These are phyloP conservation scores for Meriones psammophilus DNA, from an alignment of 2,797 vertebrate species.

Conservation along the genomic window DNA sequence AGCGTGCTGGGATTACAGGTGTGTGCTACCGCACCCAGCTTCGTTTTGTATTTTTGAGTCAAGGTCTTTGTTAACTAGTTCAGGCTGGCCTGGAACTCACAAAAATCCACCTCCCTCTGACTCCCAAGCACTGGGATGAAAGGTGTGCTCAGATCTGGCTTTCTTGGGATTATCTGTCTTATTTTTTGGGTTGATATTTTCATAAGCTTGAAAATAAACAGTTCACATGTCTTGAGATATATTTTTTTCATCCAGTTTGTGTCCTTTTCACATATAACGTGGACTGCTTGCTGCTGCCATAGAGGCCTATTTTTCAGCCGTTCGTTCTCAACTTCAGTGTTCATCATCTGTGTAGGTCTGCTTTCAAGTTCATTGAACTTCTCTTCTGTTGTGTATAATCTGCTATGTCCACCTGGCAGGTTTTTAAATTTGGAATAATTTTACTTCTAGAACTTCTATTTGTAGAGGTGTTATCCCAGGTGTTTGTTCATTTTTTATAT, in stretches of 20 bases:
- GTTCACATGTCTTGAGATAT: background rate
- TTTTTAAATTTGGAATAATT: slow-evolving; percentile 42
- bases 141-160: background rate
- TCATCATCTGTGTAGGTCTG: slow-evolving; percentile 9
- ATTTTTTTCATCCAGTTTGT: background rate
- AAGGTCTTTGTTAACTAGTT: background rate
- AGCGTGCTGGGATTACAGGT: too few species aligned
- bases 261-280: slow-evolving; percentile 26
- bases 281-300: background rate
- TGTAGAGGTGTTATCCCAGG: background rate
- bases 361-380: slow-evolving; percentile 9
- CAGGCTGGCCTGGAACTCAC: background rate
- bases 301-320: background rate
- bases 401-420: background rate
- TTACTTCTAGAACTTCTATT: slow-evolving; percentile 45
- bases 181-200: slow-evolving; percentile 35
- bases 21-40: too few species aligned
- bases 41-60: background rate
- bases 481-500: slow-evolving; percentile 34
- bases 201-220: background rate
- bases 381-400: slow-evolving; percentile 7
- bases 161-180: slow-evolving; percentile 37
- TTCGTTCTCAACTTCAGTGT: background rate
- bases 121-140: background rate
- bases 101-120: too few species aligned